phyloP scores from a whole-genome alignment of 30 jellyfish, hydroid and myxozoan genomes.

The Pelagia noctiluca region DNA sequence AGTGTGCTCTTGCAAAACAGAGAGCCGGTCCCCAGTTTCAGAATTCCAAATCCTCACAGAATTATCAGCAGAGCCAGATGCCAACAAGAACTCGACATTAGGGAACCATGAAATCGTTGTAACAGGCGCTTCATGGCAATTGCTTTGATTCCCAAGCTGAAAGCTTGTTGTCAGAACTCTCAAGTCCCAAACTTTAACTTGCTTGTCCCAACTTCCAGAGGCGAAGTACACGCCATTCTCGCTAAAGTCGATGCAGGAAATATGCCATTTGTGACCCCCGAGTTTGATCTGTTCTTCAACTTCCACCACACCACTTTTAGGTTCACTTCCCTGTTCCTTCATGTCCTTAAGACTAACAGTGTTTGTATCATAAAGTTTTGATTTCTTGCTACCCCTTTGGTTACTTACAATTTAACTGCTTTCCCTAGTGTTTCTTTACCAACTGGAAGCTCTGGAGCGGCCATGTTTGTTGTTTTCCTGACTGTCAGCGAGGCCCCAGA shows the following conservation, averaged over 20 bases:
- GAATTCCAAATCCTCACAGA: constrained; percentile 82
- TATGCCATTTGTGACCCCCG: constrained; percentile 86
- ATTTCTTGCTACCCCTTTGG: no score
- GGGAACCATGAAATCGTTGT: constrained; percentile 93
- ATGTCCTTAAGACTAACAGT: no score
- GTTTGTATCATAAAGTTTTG: no score
- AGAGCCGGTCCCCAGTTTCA: constrained; percentile 77
- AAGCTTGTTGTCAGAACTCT: constrained; percentile 69
- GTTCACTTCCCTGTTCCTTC: constrained; percentile 28
- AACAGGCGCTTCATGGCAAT: constrained; percentile 80
- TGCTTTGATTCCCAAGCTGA: constrained; percentile 71
- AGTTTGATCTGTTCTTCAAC: constrained; percentile 85
- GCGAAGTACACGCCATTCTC: constrained; percentile 87
- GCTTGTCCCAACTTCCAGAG: constrained; percentile 94
- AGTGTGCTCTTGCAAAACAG: constrained; percentile 74
- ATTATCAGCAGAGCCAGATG: constrained; percentile 87
- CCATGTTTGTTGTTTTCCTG: no score
- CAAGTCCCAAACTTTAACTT: constrained; percentile 81
- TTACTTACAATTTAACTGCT: no score
- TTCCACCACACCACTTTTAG: constrained; percentile 64
- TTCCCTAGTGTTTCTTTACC: no score
- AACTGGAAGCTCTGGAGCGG: no score
- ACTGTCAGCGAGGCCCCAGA: no score
- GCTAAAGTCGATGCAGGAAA: constrained; percentile 77
- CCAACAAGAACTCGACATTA: constrained; percentile 76